Evolutionary conservation across 2,113 vertebrate species (phyloP), one percentile per base, ranked within the genome.

Genomic region (Quiscalus mexicanus): DNA sequence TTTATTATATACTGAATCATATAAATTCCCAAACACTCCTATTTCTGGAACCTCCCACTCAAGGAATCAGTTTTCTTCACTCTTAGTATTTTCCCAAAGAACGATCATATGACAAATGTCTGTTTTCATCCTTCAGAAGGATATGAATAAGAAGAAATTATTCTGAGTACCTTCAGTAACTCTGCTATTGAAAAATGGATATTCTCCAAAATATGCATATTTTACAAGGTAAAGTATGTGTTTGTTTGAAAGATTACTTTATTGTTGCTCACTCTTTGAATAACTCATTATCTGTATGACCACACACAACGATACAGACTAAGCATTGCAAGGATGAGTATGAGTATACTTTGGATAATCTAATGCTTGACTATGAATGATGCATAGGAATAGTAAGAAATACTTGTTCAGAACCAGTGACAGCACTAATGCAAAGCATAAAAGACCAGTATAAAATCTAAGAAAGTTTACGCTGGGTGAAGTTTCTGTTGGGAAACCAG

Each of bases 161-260:
- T 70, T 76, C n/a, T 84, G 77, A 82, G 45, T 58, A 73, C 33
- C 6, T 85, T 79, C 58, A 76, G 55, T 53, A 88, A 65, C 7
- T 75, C 42, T 8, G 8, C 52, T 81, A 53, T 78, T 71, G 88
- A 84, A 74, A 95, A 74, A 73, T 62, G 23, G 42, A 52, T 83
- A 53, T 80, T 90, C 13, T 83, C 60, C 62, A 97, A 87, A 95
- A 83, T n/a, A 83, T 9, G n/a, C n/a, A 49, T 79, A 64, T 87
- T 60, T 33, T 74, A 70, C 64, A 81, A 78, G 39, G 30, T 55
- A 35, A 92, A 89, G 13, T 87, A 79, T n/a, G 30, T 74, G 37
- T 83, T 81, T 87, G 42, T 94, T 93, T 79, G 44, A 89, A 87
- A 52, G 22, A 85, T 71, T 68, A 25, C 9, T 94, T 89, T 85